Percentiles rank a stretch among this genome's conserved stretches.
Evolutionary conservation across 2,888 invertebrate species (phyloP).

Genomic region (Labia minor): DNA sequence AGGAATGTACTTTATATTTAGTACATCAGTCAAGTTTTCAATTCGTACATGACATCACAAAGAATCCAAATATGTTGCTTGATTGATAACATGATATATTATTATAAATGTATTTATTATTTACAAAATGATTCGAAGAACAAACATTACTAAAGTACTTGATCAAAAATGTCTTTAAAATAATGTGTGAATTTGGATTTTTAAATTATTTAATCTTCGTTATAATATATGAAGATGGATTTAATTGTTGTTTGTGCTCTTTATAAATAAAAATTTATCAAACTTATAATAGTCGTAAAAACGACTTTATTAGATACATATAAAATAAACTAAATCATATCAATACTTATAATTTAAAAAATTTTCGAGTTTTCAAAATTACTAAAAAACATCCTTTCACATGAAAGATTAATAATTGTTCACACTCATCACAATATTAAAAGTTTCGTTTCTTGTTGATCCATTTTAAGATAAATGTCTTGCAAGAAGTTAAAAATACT

Average conservation of each 20-base stretch:
- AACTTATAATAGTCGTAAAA: background rate
- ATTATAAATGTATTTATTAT: background rate
- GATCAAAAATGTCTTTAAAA: too few relatives aligned
- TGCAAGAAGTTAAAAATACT: background rate
- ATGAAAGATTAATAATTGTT: background rate
- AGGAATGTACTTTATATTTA: background rate
- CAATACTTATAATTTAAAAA: background rate
- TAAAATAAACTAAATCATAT: background rate
- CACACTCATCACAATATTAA: background rate
- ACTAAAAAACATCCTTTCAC: background rate
- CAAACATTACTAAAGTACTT: too few relatives aligned
- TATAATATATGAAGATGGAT: too few relatives aligned
- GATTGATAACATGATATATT: background rate
- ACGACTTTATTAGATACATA: background rate
- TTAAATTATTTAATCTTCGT: too few relatives aligned
- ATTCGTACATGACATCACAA: background rate
- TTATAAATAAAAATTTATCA: background rate
- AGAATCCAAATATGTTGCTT: background rate
- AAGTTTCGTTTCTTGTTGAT: background rate
- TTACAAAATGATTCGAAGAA: constrained; percentile 13
- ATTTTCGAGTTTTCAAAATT: background rate
- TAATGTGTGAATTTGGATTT: too few relatives aligned
- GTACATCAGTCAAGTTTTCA: background rate
- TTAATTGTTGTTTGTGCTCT: too few relatives aligned
- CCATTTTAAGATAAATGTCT: background rate